These are phyloP conservation scores for Crotalus helleri DNA, from an alignment of 2,113 vertebrate species.

Conservation along the genomic window DNA sequence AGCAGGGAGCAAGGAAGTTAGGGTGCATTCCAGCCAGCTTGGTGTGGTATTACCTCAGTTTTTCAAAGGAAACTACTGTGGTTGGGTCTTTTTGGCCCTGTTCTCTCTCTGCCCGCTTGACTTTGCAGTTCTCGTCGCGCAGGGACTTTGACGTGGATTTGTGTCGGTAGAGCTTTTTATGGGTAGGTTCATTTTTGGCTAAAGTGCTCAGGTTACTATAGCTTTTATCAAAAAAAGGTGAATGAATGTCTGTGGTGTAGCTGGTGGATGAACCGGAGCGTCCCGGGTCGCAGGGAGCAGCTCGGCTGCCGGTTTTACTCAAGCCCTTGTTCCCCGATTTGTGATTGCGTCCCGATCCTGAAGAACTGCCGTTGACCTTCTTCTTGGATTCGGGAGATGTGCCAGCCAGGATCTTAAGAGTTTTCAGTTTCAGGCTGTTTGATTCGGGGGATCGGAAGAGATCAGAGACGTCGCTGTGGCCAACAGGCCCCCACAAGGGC, in stretches of 20 bases:
- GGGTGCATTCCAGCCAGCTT: slow-evolving; percentile 86
- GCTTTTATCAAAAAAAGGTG: slow-evolving; percentile 90
- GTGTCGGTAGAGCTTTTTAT: slow-evolving; percentile 99
- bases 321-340: slow-evolving; percentile 85
- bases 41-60: slow-evolving; percentile 99
- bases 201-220: slow-evolving; percentile 91
- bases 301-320: slow-evolving; percentile 86
- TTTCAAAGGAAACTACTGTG: slow-evolving; percentile 97
- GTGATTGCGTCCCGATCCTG: slow-evolving; percentile 80
- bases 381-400: slow-evolving; percentile 93
- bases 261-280: slow-evolving; percentile 79
- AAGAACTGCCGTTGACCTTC: slow-evolving; percentile 75
- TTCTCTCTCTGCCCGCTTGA: slow-evolving; percentile 88
- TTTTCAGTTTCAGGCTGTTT: slow-evolving; percentile 97
- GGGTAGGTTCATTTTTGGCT: slow-evolving; percentile 88
- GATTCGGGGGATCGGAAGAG: slow-evolving; percentile 88
- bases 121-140: slow-evolving; percentile 95
- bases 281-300: slow-evolving; percentile 75
- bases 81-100: slow-evolving; percentile 90
- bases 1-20: slow-evolving; percentile 76
- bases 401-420: slow-evolving; percentile 95
- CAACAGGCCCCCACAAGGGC: slow-evolving; percentile 89
- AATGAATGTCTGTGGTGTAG: slow-evolving; percentile 68
- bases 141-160: slow-evolving; percentile 97
- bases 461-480: slow-evolving; percentile 75